phyloP scores from a whole-genome alignment of 2,113 vertebrate genomes.

The Cyanoderma ruficeps region DNA sequence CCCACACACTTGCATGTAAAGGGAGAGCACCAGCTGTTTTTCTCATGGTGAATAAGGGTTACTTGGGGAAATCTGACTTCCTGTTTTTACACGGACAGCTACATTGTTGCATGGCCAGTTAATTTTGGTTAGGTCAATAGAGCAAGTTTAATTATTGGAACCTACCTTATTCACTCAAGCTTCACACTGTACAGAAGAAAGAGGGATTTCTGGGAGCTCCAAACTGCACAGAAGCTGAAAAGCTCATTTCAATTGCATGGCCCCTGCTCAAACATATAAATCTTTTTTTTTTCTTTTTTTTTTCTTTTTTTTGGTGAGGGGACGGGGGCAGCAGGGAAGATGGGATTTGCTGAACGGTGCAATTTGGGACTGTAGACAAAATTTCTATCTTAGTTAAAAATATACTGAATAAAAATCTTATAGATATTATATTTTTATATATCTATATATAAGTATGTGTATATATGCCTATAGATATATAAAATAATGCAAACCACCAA shows the following conservation, averaged over 20 bases:
- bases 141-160: conserved; percentile 78
- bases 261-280: background rate
- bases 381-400: background rate
- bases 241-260: background rate
- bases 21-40: conserved; percentile 80
- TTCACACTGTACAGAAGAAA: conserved; percentile 28
- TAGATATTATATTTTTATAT: background rate
- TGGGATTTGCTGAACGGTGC: background rate
- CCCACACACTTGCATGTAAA: conserved; percentile 68
- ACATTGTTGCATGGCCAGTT: conserved; percentile 76
- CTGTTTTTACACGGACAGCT: conserved; percentile 82
- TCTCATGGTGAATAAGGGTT: conserved; percentile 81
- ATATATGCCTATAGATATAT: too few species aligned
- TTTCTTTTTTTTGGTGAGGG: background rate
- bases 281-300: background rate
- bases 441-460: too few species aligned
- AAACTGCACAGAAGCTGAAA: conserved; percentile 27
- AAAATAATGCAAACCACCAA: background rate
- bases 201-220: conserved; percentile 37
- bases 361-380: background rate
- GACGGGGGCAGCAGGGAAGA: fast-evolving
- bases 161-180: conserved; percentile 60
- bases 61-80: conserved; percentile 84
- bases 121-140: conserved; percentile 79
- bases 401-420: background rate